These are phyloP conservation scores for Dasypogon diadema DNA, from an alignment of 2,888 invertebrate genomes.

Conservation along the genomic window DNA sequence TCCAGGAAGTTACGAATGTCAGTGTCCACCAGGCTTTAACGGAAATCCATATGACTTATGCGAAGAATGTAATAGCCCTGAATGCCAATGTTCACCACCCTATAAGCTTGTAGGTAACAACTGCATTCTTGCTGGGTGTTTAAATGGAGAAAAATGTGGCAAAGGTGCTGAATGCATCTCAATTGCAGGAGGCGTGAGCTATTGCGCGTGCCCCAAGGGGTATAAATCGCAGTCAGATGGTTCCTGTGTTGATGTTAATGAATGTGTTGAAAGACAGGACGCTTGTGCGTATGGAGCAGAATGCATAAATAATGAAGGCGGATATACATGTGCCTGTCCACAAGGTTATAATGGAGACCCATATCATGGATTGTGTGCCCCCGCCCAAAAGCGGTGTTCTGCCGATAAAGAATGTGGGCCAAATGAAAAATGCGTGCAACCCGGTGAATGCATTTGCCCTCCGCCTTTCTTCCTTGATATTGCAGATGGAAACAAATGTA, in stretches of 20 bases:
- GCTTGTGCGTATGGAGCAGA: slow-evolving; percentile 89
- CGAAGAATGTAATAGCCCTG: slow-evolving; percentile 84
- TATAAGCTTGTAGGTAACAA: slow-evolving; percentile 86
- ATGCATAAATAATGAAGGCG: slow-evolving; percentile 84
- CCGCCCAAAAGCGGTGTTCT: slow-evolving; percentile 85
- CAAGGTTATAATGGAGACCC: slow-evolving; percentile 85
- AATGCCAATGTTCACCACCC: slow-evolving; percentile 89
- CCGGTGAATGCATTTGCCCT: slow-evolving; percentile 91
- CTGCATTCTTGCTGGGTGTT: slow-evolving; percentile 87
- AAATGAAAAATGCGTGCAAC: slow-evolving; percentile 92
- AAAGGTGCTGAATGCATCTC: slow-evolving; percentile 90
- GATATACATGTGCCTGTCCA: slow-evolving; percentile 85
- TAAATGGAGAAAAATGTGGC: slow-evolving; percentile 83
- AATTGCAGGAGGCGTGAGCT: slow-evolving; percentile 90
- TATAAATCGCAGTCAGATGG: slow-evolving; percentile 82
- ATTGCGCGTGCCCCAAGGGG: slow-evolving; percentile 93
- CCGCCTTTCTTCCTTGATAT: slow-evolving; percentile 91
- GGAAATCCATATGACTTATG: slow-evolving; percentile 91
- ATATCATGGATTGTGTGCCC: slow-evolving; percentile 83
- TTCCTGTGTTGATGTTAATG: slow-evolving; percentile 85
- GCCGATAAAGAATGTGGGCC: slow-evolving; percentile 85
- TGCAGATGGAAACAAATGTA: slow-evolving; percentile 85
- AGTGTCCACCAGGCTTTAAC: slow-evolving; percentile 87
- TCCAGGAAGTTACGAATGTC: slow-evolving; percentile 93
- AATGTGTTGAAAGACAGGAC: slow-evolving; percentile 81